Percentiles rank a stretch among this genome's conserved stretches.
Evolutionary conservation across 2,888 invertebrate species (phyloP).

Genomic region (Drosophila gaucha): DNA sequence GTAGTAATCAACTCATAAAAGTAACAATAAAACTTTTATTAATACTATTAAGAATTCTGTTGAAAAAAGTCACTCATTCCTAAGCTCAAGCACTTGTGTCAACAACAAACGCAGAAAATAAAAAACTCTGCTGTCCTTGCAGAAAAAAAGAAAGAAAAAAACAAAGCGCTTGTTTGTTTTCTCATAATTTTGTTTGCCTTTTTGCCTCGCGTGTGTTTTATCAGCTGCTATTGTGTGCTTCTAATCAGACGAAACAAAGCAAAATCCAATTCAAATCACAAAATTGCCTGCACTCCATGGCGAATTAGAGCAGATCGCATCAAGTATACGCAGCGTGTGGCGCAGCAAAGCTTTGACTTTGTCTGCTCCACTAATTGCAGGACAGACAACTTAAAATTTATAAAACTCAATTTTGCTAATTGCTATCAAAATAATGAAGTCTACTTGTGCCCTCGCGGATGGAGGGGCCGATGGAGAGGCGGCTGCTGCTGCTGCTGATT

Average conservation of each 20-base stretch:
- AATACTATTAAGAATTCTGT: neutral
- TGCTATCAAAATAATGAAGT: slow-evolving; percentile 80
- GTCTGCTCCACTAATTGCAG: slow-evolving; percentile 67
- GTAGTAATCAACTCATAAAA: neutral
- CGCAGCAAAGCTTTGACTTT: slow-evolving; percentile 8
- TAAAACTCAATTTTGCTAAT: slow-evolving; percentile 81
- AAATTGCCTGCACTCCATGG: neutral
- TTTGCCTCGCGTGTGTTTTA: slow-evolving; percentile 5
- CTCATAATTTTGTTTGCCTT: neutral
- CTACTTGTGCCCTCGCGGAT: slow-evolving; percentile 23
- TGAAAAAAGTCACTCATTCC: too few relatives aligned
- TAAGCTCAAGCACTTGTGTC: slow-evolving; percentile 10
- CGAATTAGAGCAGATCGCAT: slow-evolving; percentile 30
- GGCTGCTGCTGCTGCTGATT: slow-evolving; percentile 54
- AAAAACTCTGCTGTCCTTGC: neutral
- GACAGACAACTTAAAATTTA: slow-evolving; percentile 61
- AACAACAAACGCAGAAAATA: neutral
- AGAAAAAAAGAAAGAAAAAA: neutral
- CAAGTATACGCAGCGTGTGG: slow-evolving; percentile 58
- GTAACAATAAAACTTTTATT: neutral
- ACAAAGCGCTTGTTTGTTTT: slow-evolving; percentile 8
- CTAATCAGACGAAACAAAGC: slow-evolving; percentile 12
- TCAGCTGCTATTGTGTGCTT: slow-evolving; percentile 21
- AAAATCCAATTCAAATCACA: neutral
- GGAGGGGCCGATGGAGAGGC: neutral